These are phyloP conservation scores for Triops cancriformis DNA, from an alignment of 1,140 invertebrate species.

Conservation along the genomic window DNA sequence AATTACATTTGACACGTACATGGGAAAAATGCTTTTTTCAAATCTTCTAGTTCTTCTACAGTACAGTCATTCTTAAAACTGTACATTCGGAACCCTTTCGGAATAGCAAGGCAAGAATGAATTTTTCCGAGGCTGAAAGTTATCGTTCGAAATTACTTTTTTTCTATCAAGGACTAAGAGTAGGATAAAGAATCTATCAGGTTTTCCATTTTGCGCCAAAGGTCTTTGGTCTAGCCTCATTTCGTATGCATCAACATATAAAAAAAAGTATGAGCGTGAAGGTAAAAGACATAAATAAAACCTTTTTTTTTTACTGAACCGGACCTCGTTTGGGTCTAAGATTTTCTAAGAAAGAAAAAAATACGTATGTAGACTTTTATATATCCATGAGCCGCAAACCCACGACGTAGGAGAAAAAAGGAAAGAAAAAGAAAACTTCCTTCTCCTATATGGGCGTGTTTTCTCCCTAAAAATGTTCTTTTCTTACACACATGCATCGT, in stretches of 20 bases:
- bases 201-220: conserved; percentile 13
- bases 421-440: not conserved
- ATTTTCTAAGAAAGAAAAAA: not conserved
- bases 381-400: not conserved
- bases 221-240: conserved; percentile 2
- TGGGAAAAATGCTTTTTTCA: not conserved
- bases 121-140: not conserved
- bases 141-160: not conserved
- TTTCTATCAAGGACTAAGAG: not conserved
- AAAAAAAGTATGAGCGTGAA: conserved; percentile 14
- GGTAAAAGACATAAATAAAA: conserved; percentile 11
- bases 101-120: not conserved
- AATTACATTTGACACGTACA: not conserved
- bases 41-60: not conserved
- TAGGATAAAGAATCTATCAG: conserved; percentile 1
- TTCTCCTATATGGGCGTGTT: not conserved
- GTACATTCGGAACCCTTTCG: not conserved
- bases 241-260: conserved; percentile 14
- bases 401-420: not conserved
- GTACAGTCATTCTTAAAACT: not conserved
- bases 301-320: conserved; percentile 6
- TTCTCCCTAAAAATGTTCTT: not conserved
- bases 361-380: not conserved
- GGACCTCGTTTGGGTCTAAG: conserved; percentile 4
- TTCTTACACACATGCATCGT: not conserved